Evolutionary conservation across 2,113 vertebrate genomes (phyloP).

Genomic region (Zonotrichia leucophrys): DNA sequence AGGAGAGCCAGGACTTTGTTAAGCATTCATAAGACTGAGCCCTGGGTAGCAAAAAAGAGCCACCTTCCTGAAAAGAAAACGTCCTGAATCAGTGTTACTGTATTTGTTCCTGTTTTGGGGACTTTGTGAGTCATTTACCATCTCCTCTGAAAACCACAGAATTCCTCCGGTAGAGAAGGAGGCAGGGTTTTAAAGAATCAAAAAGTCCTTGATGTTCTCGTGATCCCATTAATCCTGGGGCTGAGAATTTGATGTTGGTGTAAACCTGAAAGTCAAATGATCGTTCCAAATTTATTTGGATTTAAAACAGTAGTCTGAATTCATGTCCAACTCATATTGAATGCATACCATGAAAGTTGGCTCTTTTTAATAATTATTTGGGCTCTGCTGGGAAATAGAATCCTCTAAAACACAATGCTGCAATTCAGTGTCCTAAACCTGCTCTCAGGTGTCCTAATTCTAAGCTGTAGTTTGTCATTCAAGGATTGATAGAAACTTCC

Average conservation of each 20-base stretch:
- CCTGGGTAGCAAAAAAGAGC: not conserved
- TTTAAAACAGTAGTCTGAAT: not conserved
- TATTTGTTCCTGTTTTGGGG: not conserved
- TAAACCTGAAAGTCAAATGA: not conserved
- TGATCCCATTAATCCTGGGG: not conserved
- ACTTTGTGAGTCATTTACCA: not conserved
- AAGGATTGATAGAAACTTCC: not conserved
- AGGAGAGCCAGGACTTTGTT: not conserved
- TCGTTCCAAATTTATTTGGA: not conserved
- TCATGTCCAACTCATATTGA: not conserved
- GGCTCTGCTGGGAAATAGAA: not conserved
- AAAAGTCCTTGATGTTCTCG: rapidly evolving
- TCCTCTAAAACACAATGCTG: not conserved
- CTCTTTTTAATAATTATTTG: not conserved
- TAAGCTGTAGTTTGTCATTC: not conserved
- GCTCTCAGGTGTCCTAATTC: not conserved
- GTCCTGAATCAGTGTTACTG: not conserved
- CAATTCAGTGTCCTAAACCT: not conserved
- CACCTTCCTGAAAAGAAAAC: not conserved
- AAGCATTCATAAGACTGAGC: not conserved
- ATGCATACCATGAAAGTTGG: not conserved
- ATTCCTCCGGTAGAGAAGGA: not conserved
- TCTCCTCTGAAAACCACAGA: not conserved
- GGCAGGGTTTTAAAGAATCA: not conserved
- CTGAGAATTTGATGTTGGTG: not conserved